phyloP scores from a whole-genome alignment of 1,140 invertebrate genomes.

The Hylaeus volcanicus region DNA sequence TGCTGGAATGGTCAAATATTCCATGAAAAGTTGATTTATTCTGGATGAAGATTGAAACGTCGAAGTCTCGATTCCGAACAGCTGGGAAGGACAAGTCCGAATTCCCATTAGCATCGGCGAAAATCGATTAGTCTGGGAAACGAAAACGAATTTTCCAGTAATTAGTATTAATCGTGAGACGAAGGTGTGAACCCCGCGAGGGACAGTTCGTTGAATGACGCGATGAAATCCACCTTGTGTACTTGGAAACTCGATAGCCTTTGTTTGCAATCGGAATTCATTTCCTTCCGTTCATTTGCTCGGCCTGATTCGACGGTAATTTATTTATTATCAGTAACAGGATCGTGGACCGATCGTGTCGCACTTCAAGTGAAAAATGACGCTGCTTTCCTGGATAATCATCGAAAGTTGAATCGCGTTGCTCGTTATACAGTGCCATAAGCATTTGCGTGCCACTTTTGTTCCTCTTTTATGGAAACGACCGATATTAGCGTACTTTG shows the following conservation, averaged over 20 bases:
- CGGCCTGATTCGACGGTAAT: constrained; percentile 12
- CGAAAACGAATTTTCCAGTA: constrained; percentile 5
- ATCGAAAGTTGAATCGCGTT: background rate
- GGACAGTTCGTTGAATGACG: background rate
- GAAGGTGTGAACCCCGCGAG: constrained; percentile 8
- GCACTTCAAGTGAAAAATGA: constrained; percentile 4
- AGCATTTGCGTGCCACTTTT: background rate
- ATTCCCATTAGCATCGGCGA: background rate
- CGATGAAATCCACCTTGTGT: constrained; percentile 3
- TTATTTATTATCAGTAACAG: constrained; percentile 1
- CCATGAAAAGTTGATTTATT: background rate
- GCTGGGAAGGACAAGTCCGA: background rate
- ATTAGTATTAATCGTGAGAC: constrained; percentile 38
- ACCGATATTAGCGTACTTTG: background rate
- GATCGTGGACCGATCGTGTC: background rate
- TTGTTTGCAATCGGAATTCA: constrained; percentile 6
- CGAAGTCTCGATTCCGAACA: too few relatives aligned
- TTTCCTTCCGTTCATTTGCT: background rate
- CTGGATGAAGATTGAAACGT: too few relatives aligned
- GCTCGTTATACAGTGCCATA: background rate
- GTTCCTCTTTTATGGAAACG: background rate
- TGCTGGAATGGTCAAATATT: background rate
- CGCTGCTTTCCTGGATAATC: background rate
- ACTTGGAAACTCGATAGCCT: background rate
- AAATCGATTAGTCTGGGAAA: background rate